Evolutionary conservation across 2,797 vertebrate species (phyloP).

Genomic region (Clarias platycephalus): DNA sequence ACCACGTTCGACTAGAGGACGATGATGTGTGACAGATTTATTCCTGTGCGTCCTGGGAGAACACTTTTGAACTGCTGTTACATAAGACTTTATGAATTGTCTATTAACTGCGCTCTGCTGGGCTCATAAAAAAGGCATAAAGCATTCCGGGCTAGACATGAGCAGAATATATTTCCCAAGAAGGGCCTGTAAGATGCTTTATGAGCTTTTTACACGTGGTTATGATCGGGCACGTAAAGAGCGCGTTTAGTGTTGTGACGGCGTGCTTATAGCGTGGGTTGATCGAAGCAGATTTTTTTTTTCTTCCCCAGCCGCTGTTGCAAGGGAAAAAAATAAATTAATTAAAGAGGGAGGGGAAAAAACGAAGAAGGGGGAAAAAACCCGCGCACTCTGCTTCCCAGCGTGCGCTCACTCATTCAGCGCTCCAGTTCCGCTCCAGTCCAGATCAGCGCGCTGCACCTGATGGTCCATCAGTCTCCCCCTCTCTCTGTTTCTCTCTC

Average conservation of each 20-base stretch:
- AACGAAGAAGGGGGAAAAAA: too few relatives aligned
- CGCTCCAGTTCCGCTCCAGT: slow-evolving; percentile 28
- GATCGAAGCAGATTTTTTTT: background rate
- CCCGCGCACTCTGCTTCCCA: background rate
- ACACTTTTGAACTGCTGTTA: slow-evolving; percentile 30
- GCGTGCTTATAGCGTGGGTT: background rate
- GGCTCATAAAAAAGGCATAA: slow-evolving; percentile 34
- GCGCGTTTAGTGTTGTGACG: slow-evolving; percentile 18
- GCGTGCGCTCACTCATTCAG: slow-evolving; percentile 17
- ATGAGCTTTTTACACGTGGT: background rate
- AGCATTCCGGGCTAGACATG: background rate
- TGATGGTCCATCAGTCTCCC: slow-evolving; percentile 45
- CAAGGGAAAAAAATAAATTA: background rate
- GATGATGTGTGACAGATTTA: slow-evolving; percentile 21
- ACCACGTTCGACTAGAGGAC: slow-evolving; percentile 5
- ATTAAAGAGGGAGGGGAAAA: background rate
- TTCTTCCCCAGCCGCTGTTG: too few relatives aligned
- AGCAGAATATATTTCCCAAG: slow-evolving; percentile 7
- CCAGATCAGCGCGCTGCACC: slow-evolving; percentile 33
- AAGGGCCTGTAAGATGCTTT: slow-evolving; percentile 7
- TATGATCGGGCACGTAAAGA: slow-evolving; percentile 4
- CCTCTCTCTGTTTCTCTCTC: slow-evolving; percentile 34
- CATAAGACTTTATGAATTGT: slow-evolving; percentile 31
- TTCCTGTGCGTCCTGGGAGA: slow-evolving; percentile 18
- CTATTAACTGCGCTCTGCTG: slow-evolving; percentile 25